These are phyloP conservation scores for Chrysolina americana DNA, from an alignment of 2,888 invertebrate species.

Conservation along the genomic window DNA sequence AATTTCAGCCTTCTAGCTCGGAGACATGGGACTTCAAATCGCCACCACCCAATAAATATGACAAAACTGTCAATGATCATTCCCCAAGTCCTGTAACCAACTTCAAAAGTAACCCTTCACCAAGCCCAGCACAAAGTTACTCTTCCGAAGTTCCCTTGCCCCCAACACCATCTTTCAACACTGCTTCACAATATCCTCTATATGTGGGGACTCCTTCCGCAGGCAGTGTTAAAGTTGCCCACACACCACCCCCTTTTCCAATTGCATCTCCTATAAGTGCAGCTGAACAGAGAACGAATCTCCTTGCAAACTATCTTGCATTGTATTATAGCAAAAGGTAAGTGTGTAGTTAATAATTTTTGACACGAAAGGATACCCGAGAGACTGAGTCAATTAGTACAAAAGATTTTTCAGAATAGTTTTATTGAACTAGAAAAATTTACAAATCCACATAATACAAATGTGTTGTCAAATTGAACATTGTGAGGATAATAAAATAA, in stretches of 20 bases:
- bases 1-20: not conserved
- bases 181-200: not conserved
- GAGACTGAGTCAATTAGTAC: not conserved
- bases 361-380: not conserved
- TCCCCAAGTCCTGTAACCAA: conserved; percentile 1
- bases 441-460: too few species aligned
- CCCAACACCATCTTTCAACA: not conserved
- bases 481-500: too few species aligned
- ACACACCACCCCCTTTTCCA: conserved; percentile 1
- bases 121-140: conserved; percentile 1
- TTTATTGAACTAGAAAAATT: too few species aligned
- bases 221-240: not conserved
- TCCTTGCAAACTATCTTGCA: not conserved
- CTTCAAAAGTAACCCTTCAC: conserved; percentile 20
- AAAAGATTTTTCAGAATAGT: too few species aligned
- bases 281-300: not conserved
- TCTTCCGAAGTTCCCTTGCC: not conserved
- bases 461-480: too few species aligned
- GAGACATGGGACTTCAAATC: not conserved
- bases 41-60: not conserved
- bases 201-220: not conserved
- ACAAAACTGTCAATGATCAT: not conserved
- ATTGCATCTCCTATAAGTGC: not conserved
- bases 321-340: not conserved
- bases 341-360: not conserved